Evolutionary conservation across 2,888 invertebrate genomes (phyloP).

Genomic region (Aspidapion aeneum): DNA sequence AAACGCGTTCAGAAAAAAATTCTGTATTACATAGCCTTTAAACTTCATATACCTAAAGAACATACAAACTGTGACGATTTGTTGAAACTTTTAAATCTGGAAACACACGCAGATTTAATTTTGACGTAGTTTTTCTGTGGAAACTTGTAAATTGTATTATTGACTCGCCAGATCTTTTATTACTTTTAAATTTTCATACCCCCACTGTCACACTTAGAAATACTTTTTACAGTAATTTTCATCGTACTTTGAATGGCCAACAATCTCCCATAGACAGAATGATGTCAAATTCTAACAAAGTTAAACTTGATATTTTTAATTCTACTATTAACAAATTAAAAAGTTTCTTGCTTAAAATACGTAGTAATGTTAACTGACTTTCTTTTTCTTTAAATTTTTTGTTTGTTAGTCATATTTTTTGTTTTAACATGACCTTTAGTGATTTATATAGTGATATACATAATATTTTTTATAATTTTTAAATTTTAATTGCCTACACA

Average conservation of each 20-base stretch:
- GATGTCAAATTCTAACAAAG: not conserved
- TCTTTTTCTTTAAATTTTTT: too few relatives aligned
- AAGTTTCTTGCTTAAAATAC: not conserved
- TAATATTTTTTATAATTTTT: too few relatives aligned
- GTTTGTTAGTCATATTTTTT: too few relatives aligned
- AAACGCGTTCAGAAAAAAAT: not conserved
- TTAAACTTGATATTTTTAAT: not conserved
- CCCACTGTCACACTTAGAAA: not conserved
- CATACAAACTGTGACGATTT: not conserved
- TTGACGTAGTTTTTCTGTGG: too few relatives aligned
- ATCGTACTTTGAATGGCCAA: not conserved
- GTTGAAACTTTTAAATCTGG: not conserved
- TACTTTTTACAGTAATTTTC: not conserved
- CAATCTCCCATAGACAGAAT: not conserved
- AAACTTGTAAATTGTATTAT: too few relatives aligned
- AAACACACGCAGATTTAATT: not conserved
- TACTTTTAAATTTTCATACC: not conserved
- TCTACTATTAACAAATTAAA: not conserved
- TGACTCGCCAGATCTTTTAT: not conserved
- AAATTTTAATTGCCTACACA: too few relatives aligned
- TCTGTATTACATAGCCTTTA: not conserved
- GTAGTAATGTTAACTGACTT: too few relatives aligned
- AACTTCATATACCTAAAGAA: not conserved
- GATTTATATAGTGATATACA: too few relatives aligned
- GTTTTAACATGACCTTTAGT: too few relatives aligned